phyloP scores from a whole-genome alignment of 2,113 vertebrate species.

The Protomyctophum bolini region DNA sequence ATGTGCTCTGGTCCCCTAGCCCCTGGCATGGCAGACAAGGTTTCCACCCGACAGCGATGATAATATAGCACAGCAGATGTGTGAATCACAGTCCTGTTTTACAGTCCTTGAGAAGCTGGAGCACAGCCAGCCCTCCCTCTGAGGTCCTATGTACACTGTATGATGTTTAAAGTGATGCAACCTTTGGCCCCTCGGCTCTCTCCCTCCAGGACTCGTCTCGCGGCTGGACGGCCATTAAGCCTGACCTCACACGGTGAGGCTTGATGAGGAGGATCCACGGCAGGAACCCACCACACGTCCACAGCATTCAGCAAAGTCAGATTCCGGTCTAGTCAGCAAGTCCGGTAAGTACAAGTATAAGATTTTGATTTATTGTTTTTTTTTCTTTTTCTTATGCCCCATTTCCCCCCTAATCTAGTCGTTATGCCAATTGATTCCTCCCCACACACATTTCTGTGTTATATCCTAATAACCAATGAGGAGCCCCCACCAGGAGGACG shows the following conservation, averaged over 20 bases:
- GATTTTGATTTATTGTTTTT: too few relatives aligned
- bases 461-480: too few relatives aligned
- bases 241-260: conserved; percentile 57
- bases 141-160: conserved; percentile 11
- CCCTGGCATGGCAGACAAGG: too few relatives aligned
- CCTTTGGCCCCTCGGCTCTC: conserved; percentile 49
- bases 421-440: too few relatives aligned
- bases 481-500: too few relatives aligned
- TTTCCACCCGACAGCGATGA: too few relatives aligned
- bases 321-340: conserved; percentile 54
- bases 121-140: conserved; percentile 29
- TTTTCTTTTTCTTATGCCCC: conserved; percentile 9
- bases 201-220: conserved; percentile 42
- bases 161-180: conserved; percentile 42
- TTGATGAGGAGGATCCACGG: conserved; percentile 20
- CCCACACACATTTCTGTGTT: too few relatives aligned
- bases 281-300: conserved; percentile 29
- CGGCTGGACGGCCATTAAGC: conserved; percentile 61
- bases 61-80: too few relatives aligned
- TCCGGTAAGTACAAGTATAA: too few relatives aligned
- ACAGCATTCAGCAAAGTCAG: conserved; percentile 60
- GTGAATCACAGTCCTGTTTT: conserved; percentile 27
- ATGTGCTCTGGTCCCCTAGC: too few relatives aligned
- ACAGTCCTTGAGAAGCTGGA: conserved; percentile 35
- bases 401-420: too few relatives aligned